phyloP scores from a whole-genome alignment of 92 coral and sea anemone species.

The Palythoa grandiflora region DNA sequence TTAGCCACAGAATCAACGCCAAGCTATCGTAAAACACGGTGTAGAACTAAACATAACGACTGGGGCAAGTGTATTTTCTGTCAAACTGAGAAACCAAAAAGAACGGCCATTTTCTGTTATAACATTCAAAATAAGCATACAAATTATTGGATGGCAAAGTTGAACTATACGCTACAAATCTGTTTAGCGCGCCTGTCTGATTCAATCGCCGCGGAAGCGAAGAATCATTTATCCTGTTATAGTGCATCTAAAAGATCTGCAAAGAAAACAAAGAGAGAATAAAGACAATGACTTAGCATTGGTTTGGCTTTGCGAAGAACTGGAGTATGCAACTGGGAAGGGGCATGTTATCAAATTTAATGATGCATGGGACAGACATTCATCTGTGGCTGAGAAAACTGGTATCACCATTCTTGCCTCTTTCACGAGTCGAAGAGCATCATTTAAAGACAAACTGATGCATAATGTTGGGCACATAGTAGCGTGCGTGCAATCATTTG shows the following conservation, averaged over 20 bases:
- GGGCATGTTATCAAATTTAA: conserved; percentile 61
- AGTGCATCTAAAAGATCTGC: conserved; percentile 51
- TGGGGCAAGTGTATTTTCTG: too few species aligned
- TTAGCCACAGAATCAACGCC: too few species aligned
- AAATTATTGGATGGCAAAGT: too few species aligned
- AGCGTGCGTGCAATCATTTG: conserved; percentile 54
- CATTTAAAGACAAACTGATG: conserved; percentile 52
- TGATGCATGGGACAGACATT: conserved; percentile 68
- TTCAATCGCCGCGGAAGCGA: too few species aligned
- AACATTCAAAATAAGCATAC: too few species aligned
- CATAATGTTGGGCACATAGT: conserved; percentile 33
- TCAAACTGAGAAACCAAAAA: too few species aligned
- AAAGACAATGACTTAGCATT: conserved; percentile 62
- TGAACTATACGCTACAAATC: too few species aligned
- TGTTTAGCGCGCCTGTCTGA: too few species aligned
- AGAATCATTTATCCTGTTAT: too few species aligned
- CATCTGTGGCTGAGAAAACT: conserved; percentile 56
- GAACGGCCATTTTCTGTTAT: too few species aligned
- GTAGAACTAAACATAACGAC: too few species aligned
- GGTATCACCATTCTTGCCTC: conserved; percentile 49
- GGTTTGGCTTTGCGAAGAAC: conserved; percentile 67
- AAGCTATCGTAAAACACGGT: too few species aligned
- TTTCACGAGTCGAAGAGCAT: conserved; percentile 30
- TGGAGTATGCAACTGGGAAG: conserved; percentile 66
- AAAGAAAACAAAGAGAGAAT: conserved; percentile 37